Percentiles rank a stretch among this genome's conserved stretches.
Conservation (phyloP, 2,797 vertebrate species). For the Artibeus jamaicensis region DNA sequence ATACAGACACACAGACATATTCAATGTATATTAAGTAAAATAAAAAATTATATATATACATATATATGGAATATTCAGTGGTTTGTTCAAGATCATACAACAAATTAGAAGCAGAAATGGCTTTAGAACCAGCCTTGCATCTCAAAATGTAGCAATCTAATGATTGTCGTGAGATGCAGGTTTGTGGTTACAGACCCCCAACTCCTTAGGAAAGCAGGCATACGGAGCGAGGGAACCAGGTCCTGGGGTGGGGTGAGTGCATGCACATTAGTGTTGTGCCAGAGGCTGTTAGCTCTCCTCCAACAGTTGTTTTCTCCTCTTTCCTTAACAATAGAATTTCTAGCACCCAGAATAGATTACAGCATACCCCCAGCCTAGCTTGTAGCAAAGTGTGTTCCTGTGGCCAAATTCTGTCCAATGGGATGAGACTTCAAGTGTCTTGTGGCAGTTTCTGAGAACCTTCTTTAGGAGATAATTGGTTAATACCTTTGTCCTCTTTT, state of each 20-base stretch:
- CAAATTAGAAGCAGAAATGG: background rate
- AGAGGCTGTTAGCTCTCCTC: background rate
- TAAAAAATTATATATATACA: background rate
- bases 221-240: background rate
- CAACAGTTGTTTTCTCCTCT: background rate
- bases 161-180: background rate
- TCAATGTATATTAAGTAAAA: background rate
- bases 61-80: background rate
- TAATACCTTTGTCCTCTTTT: background rate
- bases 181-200: background rate
- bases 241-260: accelerated
- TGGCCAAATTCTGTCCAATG: background rate
- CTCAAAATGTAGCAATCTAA: background rate
- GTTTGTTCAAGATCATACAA: background rate
- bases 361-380: background rate
- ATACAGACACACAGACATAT: background rate
- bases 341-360: background rate
- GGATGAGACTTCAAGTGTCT: background rate
- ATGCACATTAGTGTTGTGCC: accelerated
- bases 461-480: background rate
- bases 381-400: too few relatives aligned
- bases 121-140: background rate
- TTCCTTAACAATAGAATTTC: background rate
- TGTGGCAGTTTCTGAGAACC: background rate
- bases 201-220: background rate